Evolutionary conservation across 2,888 invertebrate genomes (phyloP), one percentile per base, ranked within the genome.

Genomic region (Aphidius colemani): DNA sequence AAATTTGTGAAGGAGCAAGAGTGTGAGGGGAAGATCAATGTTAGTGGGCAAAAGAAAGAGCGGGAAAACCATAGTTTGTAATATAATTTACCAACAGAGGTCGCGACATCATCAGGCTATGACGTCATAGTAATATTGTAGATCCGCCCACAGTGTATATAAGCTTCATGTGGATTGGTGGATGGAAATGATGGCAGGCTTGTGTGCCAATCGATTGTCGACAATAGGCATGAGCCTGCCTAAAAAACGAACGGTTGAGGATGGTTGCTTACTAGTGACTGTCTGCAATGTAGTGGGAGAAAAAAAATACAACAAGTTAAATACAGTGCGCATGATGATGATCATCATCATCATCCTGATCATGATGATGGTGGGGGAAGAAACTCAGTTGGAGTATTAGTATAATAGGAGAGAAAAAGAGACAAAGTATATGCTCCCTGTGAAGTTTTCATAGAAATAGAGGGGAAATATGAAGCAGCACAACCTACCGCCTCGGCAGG

Each of bases 111-210:
- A 58, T 62, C 53, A 59, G 55, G 7, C 40, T 1, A 64, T 78
- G 77, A 78, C 78, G 79, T 78, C 79, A 79, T 69, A 13, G 13
- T 13, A 13, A 13, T 30, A 39, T 6, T 60, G 63, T 60, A 40
- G 18, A 44, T 62, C 74, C 77, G 75, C 78, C 80, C 71, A 68
- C 66, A 61, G 63, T 49, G 60, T 64, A 64, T 59, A 65, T 58
- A 60, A 69, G 59, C 59, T 65, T 59, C 49, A 59, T 63, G 69
- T 13, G 62, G 64, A 81, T 81, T 82, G 81, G 81, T 68, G 60
- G 72, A 64, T 57, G 60, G 74, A 71, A 81, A 81, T 81, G 79
- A 82, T 81, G 80, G 82, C 81, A 81, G 82, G 78, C 79, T 70
- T 67, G 72, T 71, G 75, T 66, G 74, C 80, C 82, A 82, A 82